A percentile compares a stretch with the other conserved stretches of the same genome.
phyloP scores from a whole-genome alignment of 2,888 invertebrate genomes.

The Coelinius sp. region DNA sequence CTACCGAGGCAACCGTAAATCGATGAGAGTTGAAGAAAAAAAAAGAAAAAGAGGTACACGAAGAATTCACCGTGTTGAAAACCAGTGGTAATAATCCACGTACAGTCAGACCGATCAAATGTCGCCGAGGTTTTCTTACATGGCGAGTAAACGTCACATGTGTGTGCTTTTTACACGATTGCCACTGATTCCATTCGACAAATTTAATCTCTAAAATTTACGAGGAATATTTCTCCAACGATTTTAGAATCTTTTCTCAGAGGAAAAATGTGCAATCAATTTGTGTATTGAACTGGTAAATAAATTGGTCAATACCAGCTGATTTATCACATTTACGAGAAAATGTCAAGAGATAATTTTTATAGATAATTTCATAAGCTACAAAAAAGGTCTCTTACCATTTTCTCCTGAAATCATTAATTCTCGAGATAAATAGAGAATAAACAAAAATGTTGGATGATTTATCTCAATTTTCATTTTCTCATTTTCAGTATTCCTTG shows the following conservation, averaged over 20 bases:
- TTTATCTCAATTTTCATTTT: neutral
- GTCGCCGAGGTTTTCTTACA: neutral
- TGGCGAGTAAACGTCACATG: neutral
- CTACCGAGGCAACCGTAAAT: neutral
- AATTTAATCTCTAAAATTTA: constrained; percentile 12
- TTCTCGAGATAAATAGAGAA: too few species aligned
- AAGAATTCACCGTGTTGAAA: neutral
- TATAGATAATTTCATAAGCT: too few species aligned
- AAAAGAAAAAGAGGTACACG: neutral
- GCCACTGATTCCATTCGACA: neutral
- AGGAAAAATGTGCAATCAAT: too few species aligned
- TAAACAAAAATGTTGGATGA: too few species aligned
- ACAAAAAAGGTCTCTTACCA: too few species aligned
- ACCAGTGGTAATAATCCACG: constrained; percentile 18
- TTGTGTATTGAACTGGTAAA: too few species aligned
- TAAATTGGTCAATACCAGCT: too few species aligned
- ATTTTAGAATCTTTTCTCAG: too few species aligned
- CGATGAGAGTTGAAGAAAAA: neutral
- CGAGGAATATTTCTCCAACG: neutral
- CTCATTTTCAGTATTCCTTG: neutral
- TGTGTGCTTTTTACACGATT: constrained; percentile 15
- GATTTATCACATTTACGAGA: too few species aligned
- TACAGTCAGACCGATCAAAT: constrained; percentile 19
- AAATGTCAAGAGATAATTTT: too few species aligned
- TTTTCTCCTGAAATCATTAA: too few species aligned